Evolutionary conservation across 37 sponge, comb jelly and placozoan genomes (phyloP), one percentile per base, ranked within the genome.

Genomic region (Ianthella basta): DNA sequence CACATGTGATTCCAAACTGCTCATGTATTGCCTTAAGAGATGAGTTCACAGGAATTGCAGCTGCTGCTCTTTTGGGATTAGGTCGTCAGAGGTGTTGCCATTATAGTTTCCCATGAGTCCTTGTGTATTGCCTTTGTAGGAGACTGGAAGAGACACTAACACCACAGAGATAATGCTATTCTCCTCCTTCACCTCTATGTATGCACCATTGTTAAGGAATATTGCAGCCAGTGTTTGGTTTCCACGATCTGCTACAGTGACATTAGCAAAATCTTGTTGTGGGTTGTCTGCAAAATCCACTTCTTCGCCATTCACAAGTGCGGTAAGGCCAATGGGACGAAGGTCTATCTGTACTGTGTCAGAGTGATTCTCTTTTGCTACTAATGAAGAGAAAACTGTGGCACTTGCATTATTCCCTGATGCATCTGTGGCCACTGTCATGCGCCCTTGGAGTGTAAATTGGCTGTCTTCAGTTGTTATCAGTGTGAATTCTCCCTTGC

Each of bases 401-500:
- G 78, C 78, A 39, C 32, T 15, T 4, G 53, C 73, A 34, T 39
- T 24, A 32, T 35, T 38, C 24, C 83, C 87, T 32, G 55, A 56
- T 14, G 27, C 37, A 53, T 84, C 79, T 20, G 34, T 25, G 27
- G 84, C 81, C 23, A 83, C 80, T 23, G 50, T 69, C 92, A 92
- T 92, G n/a, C 92, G 61, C 37, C 86, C 92, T 67, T 92, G 92
- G 0, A 92, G 80, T 0, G 92, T 88, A 86, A 92, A 92, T 23
- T 27, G 50, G 37, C 88, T 44, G 35, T 86, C 84, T 13, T 14
- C 18, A 56, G 92, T 92, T 57, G 88, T 80, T 55, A 92, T 88
- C 14, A 92, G 66, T 19, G 69, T 72, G 66, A 86, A 92, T 72
- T 92, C 92, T 86, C 92, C 92, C 33, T 84, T 50, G 4, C 55